Evolutionary conservation across 2,797 vertebrate species (phyloP).

Genomic region (Echeneis naucrates): DNA sequence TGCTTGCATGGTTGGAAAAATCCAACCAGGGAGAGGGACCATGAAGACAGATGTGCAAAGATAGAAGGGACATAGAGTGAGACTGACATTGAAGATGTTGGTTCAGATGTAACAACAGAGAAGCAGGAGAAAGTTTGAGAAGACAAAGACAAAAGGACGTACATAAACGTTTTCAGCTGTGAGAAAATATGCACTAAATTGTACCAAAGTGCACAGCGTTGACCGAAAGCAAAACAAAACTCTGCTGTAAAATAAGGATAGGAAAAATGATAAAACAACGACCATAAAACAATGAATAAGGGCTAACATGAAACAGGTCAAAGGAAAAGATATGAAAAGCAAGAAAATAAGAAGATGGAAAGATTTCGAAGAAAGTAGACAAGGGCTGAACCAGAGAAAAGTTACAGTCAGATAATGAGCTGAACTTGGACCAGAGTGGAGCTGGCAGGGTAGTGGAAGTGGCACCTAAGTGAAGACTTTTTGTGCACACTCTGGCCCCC

Average conservation of each 20-base stretch:
- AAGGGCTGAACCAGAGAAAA: conserved; percentile 22
- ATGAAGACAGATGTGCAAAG: conserved; percentile 62
- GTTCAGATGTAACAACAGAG: conserved; percentile 7
- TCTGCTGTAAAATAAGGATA: conserved; percentile 27
- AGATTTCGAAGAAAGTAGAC: neutral
- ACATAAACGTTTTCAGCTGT: conserved; percentile 13
- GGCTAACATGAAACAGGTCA: neutral
- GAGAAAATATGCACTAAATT: conserved; percentile 6
- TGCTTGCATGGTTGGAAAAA: conserved; percentile 83
- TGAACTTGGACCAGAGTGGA: conserved; percentile 31
- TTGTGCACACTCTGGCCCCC: conserved; percentile 65
- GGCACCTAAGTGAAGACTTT: conserved; percentile 65
- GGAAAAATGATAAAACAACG: conserved; percentile 15
- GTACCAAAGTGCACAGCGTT: neutral
- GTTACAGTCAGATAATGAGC: conserved; percentile 37
- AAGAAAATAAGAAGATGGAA: conserved; percentile 15
- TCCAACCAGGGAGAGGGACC: conserved; percentile 54
- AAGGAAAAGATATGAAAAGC: conserved; percentile 2
- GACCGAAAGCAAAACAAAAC: neutral
- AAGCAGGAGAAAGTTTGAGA: conserved; percentile 6
- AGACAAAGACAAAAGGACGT: neutral
- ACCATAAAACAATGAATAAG: conserved; percentile 2
- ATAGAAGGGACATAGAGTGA: conserved; percentile 13
- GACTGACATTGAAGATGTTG: conserved; percentile 1
- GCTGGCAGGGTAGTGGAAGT: conserved; percentile 66